Evolutionary conservation across 2,888 invertebrate species (phyloP), one percentile per base, ranked within the genome.

Genomic region (Eupithecia pulchellata): DNA sequence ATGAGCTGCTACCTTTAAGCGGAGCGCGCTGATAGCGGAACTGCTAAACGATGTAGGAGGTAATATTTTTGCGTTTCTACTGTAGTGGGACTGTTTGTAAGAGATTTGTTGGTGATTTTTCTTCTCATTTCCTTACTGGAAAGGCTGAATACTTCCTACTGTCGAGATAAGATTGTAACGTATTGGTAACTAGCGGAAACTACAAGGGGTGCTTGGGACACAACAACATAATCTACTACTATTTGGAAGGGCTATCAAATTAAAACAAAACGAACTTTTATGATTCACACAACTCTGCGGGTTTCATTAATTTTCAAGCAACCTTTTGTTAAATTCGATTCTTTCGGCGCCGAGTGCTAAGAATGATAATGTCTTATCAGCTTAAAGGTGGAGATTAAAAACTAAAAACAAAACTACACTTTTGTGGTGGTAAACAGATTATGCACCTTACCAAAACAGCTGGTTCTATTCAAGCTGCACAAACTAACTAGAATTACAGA

Each of bases 1-100:
- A 64, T 64, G 57, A 63, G 62, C n/a, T n/a, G n/a, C n/a, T 52
- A 64, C 58, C 62, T 62, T 60, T 20, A 47, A 8, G n/a, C 60
- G 57, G 17, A 27, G 27, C 29, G 4, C 60, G 9, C 30, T 32
- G 60, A 60, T 60, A 32, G 1, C n/a, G 60, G 17, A 17, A 57
- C 60, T 27, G 57, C 29, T 29, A 29, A 57, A 57, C 57, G 57
- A 57, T 57, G 57, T 57, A 29, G 57, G 57, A 57, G 57, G 25
- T 52, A 14, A 57, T 57, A 60, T 17, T 29, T 60, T 60, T 1
- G 27, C 57, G 29, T 29, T 57, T 57, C 30, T 60, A 32, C 60
- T 60, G 32, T 11, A 60, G 29, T 57, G 30, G 60, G 32, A 32
- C 60, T 30, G 32, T 60, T 60, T 32, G 60, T 32, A 8, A 5